phyloP scores from a whole-genome alignment of 2,888 invertebrate species.

The Deladenus siricidicola region DNA sequence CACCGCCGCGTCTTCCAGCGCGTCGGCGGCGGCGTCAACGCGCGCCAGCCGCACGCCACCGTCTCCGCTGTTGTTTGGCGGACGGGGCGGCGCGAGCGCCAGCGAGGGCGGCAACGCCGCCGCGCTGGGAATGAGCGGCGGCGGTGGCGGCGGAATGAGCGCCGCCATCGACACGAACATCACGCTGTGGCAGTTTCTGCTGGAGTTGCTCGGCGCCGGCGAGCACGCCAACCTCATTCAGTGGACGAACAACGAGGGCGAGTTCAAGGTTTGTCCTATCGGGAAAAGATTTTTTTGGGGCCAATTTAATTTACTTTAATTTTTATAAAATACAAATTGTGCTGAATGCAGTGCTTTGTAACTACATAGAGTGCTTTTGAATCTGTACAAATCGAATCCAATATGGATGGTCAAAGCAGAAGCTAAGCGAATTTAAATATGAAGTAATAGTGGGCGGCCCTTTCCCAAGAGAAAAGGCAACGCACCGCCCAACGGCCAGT shows the following conservation, averaged over 20 bases:
- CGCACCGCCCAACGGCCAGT: too few species aligned
- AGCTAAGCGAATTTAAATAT: too few species aligned
- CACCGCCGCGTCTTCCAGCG: background rate
- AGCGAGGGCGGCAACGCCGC: background rate
- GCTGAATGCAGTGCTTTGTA: too few species aligned
- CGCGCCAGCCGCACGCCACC: background rate
- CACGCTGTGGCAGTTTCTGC: slow-evolving; percentile 63
- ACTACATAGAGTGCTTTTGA: too few species aligned
- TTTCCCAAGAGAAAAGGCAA: too few species aligned
- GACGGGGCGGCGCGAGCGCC: background rate
- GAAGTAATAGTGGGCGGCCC: too few species aligned
- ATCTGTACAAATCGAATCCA: too few species aligned
- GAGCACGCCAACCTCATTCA: slow-evolving; percentile 60
- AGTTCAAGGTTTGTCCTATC: slow-evolving; percentile 58
- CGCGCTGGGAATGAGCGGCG: background rate
- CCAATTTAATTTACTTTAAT: background rate
- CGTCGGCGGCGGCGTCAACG: background rate
- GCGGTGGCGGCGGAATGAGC: background rate
- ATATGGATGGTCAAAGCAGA: too few species aligned
- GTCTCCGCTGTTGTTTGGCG: background rate
- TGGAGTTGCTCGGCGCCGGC: slow-evolving; percentile 60
- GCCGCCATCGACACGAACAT: slow-evolving; percentile 53
- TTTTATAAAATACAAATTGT: background rate
- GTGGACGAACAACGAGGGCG: slow-evolving; percentile 61
- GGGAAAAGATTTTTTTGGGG: background rate